Percentiles rank a stretch among this genome's conserved stretches.
These are phyloP conservation scores for Melanotaenia nigrans DNA, from an alignment of 2,797 vertebrate species.

Conservation along the genomic window DNA sequence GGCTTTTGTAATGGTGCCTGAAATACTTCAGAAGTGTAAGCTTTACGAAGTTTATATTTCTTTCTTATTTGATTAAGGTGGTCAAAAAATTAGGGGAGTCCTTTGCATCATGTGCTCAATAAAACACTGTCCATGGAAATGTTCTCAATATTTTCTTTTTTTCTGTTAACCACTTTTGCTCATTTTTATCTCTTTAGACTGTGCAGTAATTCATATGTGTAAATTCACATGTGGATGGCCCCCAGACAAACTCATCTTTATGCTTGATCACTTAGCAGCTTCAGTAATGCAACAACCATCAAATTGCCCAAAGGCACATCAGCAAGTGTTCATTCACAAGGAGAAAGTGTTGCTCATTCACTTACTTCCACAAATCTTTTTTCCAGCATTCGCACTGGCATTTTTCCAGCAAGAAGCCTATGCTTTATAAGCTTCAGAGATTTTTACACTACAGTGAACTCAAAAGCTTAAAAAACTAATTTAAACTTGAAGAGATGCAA, in stretches of 20 bases:
- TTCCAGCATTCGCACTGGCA: slow-evolving; percentile 5
- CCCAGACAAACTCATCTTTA: slow-evolving; percentile 12
- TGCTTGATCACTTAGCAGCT: slow-evolving; percentile 1
- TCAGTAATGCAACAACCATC: background rate
- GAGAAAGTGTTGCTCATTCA: slow-evolving; percentile 3
- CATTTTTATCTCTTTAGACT: slow-evolving; percentile 12
- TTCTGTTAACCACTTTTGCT: slow-evolving; percentile 13
- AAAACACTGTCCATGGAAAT: slow-evolving; percentile 14
- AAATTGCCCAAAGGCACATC: slow-evolving; percentile 9
- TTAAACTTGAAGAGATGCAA: background rate
- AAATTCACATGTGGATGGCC: slow-evolving; percentile 21
- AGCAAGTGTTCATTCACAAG: background rate
- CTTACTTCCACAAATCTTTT: slow-evolving; percentile 21
- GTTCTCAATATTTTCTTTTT: background rate
- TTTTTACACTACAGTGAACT: slow-evolving; percentile 9
- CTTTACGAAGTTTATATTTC: slow-evolving; percentile 5
- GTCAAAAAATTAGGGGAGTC: slow-evolving; percentile 35
- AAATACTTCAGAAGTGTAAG: slow-evolving; percentile 30
- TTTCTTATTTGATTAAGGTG: slow-evolving; percentile 32
- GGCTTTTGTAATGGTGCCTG: slow-evolving; percentile 43
- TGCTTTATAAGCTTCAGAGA: background rate
- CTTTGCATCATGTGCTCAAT: slow-evolving; percentile 7
- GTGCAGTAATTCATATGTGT: slow-evolving; percentile 14
- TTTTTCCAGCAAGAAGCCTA: slow-evolving; percentile 4
- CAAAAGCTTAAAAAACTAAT: slow-evolving; percentile 1